phyloP scores from a whole-genome alignment of 2,797 vertebrate genomes.

The Spondyliosoma cantharus region DNA sequence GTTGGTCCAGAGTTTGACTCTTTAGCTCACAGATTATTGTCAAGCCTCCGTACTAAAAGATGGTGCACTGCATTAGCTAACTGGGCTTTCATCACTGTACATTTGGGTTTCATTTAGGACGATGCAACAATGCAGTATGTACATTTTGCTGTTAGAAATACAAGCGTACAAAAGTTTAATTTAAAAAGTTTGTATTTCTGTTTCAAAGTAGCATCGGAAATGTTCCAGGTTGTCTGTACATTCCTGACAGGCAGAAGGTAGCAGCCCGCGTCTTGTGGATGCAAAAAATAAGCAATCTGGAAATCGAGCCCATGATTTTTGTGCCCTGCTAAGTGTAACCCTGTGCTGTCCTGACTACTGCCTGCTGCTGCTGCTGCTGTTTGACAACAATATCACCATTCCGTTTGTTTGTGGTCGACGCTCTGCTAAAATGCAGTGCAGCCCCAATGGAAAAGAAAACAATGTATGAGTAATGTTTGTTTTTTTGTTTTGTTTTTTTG shows the following conservation, averaged over 20 bases:
- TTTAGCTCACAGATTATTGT: constrained; percentile 37
- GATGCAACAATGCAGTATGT: constrained; percentile 26
- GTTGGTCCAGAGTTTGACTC: constrained; percentile 36
- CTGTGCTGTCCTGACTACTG: constrained; percentile 81
- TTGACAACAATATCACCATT: constrained; percentile 84
- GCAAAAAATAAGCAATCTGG: constrained; percentile 59
- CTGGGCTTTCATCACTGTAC: constrained; percentile 49
- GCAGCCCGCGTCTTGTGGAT: constrained; percentile 59
- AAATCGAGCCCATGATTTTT: constrained; percentile 48
- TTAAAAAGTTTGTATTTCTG: constrained; percentile 50
- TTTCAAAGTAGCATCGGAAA: constrained; percentile 51
- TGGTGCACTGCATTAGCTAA: constrained; percentile 42
- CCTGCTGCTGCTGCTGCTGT: constrained; percentile 79
- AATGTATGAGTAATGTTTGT: constrained; percentile 79
- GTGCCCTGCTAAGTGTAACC: constrained; percentile 70
- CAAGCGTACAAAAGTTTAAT: constrained; percentile 33
- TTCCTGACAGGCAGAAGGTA: constrained; percentile 71
- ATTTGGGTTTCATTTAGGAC: constrained; percentile 56
- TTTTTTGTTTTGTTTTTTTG: constrained; percentile 61
- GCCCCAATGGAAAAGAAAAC: constrained; percentile 74
- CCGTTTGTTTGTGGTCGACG: constrained; percentile 76
- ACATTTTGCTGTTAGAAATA: constrained; percentile 42
- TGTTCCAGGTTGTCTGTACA: constrained; percentile 73
- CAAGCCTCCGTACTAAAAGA: constrained; percentile 24
- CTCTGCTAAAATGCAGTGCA: constrained; percentile 56